Evolutionary conservation across 2,113 vertebrate genomes (phyloP).

Genomic region (Siniperca knerii): DNA sequence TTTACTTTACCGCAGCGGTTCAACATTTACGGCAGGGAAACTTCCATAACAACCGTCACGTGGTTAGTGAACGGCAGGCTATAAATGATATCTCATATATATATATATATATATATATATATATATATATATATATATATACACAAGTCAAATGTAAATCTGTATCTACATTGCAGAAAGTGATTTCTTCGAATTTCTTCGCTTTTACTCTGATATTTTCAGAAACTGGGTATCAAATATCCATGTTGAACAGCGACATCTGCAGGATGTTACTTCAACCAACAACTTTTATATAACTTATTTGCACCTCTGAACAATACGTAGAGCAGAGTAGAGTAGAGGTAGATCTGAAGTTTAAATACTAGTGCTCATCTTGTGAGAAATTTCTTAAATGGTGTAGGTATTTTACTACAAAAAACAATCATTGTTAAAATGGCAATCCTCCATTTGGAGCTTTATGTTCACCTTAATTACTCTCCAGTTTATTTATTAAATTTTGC

Average conservation of each 20-base stretch:
- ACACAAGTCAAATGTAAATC: neutral
- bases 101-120: too few relatives aligned
- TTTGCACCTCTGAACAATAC: neutral
- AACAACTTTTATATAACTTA: neutral
- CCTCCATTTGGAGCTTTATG: neutral
- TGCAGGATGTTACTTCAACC: neutral
- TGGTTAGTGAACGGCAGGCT: neutral
- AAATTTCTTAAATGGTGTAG: neutral
- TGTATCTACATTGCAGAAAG: neutral
- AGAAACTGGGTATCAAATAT: neutral
- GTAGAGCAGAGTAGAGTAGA: neutral
- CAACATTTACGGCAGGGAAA: slow-evolving; percentile 52
- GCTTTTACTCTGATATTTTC: neutral
- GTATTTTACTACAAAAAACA: neutral
- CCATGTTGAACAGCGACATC: slow-evolving; percentile 15
- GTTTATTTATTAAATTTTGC: neutral
- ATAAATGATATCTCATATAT: neutral
- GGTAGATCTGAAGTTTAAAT: neutral
- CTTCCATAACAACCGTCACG: slow-evolving; percentile 29
- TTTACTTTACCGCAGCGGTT: slow-evolving; percentile 23
- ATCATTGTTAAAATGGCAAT: neutral
- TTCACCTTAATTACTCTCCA: neutral
- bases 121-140: too few relatives aligned
- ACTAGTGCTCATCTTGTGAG: neutral
- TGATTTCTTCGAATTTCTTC: neutral